Evolutionary conservation across 2,113 vertebrate species (phyloP), one percentile per base, ranked within the genome.

Genomic region (Ptilorrhoa leucosticta): DNA sequence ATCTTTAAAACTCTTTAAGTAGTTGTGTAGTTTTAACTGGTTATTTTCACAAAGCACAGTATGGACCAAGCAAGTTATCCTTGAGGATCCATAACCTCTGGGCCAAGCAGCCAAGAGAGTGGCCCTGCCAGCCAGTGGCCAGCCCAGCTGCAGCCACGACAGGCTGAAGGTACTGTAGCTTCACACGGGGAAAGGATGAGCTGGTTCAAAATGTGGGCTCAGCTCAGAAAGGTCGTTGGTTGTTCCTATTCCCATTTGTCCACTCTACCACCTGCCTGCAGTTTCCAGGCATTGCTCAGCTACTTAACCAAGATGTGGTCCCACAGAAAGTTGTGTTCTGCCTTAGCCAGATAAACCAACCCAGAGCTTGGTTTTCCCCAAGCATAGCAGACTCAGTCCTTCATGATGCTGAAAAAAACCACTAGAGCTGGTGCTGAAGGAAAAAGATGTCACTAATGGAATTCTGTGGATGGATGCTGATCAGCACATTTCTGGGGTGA

Each of bases 151-250:
- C 58, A 53, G 82, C n/a, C 56, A 33, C 68, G 17, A 30, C 37
- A 35, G 37, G 54, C 60, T 73, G 85, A 6, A 21, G 60, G 35
- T 6, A 3, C 45, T 0, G 0, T 10, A 40, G 81, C 44, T 23
- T 33, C 45, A 44, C 44, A n/a, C 11, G 2, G 37, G 45, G 19
- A 20, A 33, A 35, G 39, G 39, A 65, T 0, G 0, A 37, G 37
- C 54, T 19, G 50, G 11, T 61, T 61, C 23, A 11, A 16, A 22
- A 5, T 0, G 30, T 15, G 39, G 9, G 35, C 68, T 70, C 61
- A n/a, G 48, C 26, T 57, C 73, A 48, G 61, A 24, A 42, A 42
- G 13, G 17, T 42, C 2, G 0, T 6, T 58, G 10, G 3, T 22
- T 54, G 11, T 44, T 76, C 44, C 39, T 54, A 6, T 60, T 54